Base-by-base conservation (phyloP, 2,113 vertebrate species). In the Shinisaurus crocodilurus region DNA sequence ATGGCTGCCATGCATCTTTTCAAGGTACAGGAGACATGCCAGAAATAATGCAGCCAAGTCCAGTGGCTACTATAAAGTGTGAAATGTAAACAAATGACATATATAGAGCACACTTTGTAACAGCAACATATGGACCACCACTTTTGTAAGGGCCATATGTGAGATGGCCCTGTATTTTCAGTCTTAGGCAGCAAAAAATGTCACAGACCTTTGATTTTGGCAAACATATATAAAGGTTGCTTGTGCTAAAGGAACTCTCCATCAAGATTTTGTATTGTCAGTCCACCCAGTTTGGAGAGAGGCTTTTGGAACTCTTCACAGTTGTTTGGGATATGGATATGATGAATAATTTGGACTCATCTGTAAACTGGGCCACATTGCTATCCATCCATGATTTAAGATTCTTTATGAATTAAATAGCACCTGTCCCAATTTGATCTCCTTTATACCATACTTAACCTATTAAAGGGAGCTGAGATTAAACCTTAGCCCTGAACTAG, bases 211-310 rank as follows among this genome's bases (percentile, higher is more conserved):
- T 15, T 82, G 34, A 13, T 82, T 10, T 0, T 32, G 63, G 74
- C 72, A 48, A 45, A 50, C 25, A 37, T 23, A 13, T 72, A 34
- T 16, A 0, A n/a, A 91, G 34, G 48, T 15, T 81, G 86, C 8
- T 50, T 60, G 34, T 2, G 15, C 0, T 13, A 40, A 13, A 91
- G 90, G 65, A 65, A 34, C 2, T 5, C 54, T 27, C 5, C n/a
- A 80, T 32, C 87, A 87, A 29, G 87, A 91, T 80, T 74, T 77
- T 32, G 88, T 87, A 91, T 57, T 57, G 48, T 7, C 48, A 5
- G 7, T 48, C 48, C 48, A 75, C n/a, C 13, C 13, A 18, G 72
- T 16, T 75, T 75, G 72, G 72, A 37, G 72, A 3, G 70, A 13
- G 6, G 6, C 34, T 12, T 74, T n/a, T 74, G n/a, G 72, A 75